Evolutionary conservation across 2,797 vertebrate species (phyloP).

Genomic region (Alca torda): DNA sequence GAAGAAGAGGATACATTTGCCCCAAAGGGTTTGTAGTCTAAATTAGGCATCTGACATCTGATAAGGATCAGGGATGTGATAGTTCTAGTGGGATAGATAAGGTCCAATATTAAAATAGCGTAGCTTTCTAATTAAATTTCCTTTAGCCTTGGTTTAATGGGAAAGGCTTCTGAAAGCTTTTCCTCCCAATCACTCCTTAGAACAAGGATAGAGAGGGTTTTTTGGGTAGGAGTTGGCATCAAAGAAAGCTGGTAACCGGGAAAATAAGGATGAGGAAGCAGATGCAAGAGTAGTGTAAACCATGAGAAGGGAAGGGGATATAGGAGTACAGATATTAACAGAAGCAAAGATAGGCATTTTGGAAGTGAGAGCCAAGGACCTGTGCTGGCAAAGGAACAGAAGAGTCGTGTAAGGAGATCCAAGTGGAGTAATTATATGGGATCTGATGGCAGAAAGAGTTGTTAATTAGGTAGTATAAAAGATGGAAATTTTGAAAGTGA

Average conservation of each 20-base stretch:
- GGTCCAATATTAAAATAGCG: conserved; percentile 39
- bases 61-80: conserved; percentile 5
- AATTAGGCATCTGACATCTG: conserved; percentile 10
- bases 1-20: background rate
- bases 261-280: conserved; percentile 34
- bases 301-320: background rate
- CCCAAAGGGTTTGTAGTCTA: conserved; percentile 2
- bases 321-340: conserved; percentile 3
- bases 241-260: background rate
- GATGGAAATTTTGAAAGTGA: conserved; percentile 6
- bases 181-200: background rate
- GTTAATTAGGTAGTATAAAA: conserved; percentile 42
- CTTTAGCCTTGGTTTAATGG: conserved; percentile 30
- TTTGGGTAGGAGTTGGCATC: background rate
- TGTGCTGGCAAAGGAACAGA: conserved; percentile 40
- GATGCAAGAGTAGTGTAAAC: background rate
- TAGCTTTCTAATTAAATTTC: conserved; percentile 47
- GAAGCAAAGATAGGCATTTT: conserved; percentile 21
- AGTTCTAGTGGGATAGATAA: conserved; percentile 25
- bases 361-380: conserved; percentile 24
- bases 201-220: background rate
- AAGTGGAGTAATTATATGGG: conserved; percentile 27
- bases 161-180: conserved; percentile 24
- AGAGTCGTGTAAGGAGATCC: background rate
- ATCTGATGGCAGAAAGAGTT: conserved; percentile 45